Evolutionary conservation across 2,113 vertebrate species (phyloP).

Genomic region (Leptosomus discolor): DNA sequence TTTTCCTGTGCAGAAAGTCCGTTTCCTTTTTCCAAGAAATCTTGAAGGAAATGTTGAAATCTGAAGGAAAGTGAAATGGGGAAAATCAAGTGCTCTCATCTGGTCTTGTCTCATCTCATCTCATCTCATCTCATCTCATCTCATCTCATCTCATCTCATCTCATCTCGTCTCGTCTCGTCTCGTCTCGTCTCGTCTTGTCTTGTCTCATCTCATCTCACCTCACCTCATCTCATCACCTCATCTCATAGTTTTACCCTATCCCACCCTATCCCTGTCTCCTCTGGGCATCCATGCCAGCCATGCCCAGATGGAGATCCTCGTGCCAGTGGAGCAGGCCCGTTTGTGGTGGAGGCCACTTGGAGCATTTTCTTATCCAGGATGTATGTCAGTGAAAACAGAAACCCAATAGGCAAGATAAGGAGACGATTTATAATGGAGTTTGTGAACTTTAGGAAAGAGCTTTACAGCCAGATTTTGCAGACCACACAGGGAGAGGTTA

Average conservation of each 20-base stretch:
- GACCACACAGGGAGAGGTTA: conserved; percentile 64
- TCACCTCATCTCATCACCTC: neutral
- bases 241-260: too few relatives aligned
- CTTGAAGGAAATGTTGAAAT: neutral
- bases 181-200: too few relatives aligned
- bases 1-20: neutral
- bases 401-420: conserved; percentile 55
- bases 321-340: neutral
- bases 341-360: neutral
- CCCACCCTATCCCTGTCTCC: neutral
- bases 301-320: neutral
- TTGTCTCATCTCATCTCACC: neutral
- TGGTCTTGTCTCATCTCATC: neutral
- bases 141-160: neutral
- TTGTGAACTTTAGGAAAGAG: conserved; percentile 51
- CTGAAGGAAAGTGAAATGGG: neutral
- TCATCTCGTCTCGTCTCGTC: neutral
- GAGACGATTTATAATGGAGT: conserved; percentile 52
- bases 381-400: conserved; percentile 53
- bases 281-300: neutral
- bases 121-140: neutral
- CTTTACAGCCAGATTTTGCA: conserved; percentile 53
- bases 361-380: conserved; percentile 4
- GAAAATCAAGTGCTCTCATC: neutral
- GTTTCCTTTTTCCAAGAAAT: neutral